These are phyloP conservation scores for Orientallactaga bullata DNA, from an alignment of 2,113 vertebrate genomes.

Conservation along the genomic window DNA sequence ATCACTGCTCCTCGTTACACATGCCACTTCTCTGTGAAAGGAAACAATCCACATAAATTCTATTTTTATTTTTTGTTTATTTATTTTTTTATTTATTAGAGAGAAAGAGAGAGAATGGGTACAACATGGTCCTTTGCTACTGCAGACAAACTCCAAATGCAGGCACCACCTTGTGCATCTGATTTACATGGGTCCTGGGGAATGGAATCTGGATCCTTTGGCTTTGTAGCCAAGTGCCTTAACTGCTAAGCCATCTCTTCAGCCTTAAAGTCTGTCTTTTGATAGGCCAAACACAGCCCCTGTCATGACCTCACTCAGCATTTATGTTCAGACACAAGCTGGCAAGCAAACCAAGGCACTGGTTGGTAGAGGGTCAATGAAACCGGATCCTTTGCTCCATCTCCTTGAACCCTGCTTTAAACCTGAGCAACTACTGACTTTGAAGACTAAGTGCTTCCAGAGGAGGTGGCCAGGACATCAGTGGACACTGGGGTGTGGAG, in stretches of 20 bases:
- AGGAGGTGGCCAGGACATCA: background rate
- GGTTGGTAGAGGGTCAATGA: background rate
- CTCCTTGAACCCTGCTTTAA: background rate
- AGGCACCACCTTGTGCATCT: too few relatives aligned
- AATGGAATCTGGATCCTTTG: too few relatives aligned
- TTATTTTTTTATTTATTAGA: too few relatives aligned
- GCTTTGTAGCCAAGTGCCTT: too few relatives aligned
- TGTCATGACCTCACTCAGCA: background rate
- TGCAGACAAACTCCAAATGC: too few relatives aligned
- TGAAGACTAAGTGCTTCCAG: background rate
- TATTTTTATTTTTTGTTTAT: too few relatives aligned
- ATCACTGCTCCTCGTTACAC: background rate
- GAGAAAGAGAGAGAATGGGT: too few relatives aligned
- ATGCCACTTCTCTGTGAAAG: background rate
- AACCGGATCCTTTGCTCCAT: background rate
- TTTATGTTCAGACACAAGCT: background rate
- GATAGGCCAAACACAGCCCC: too few relatives aligned
- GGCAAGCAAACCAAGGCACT: background rate
- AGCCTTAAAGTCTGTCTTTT: too few relatives aligned
- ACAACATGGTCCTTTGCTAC: too few relatives aligned
- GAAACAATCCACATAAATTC: background rate
- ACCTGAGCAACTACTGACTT: background rate
- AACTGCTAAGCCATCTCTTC: too few relatives aligned
- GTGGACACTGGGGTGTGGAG: background rate
- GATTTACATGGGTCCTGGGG: too few relatives aligned